A percentile compares a stretch with the other conserved stretches of the same genome.
Conservation (phyloP, 2,797 vertebrate species). For the Ibycter americanus region DNA sequence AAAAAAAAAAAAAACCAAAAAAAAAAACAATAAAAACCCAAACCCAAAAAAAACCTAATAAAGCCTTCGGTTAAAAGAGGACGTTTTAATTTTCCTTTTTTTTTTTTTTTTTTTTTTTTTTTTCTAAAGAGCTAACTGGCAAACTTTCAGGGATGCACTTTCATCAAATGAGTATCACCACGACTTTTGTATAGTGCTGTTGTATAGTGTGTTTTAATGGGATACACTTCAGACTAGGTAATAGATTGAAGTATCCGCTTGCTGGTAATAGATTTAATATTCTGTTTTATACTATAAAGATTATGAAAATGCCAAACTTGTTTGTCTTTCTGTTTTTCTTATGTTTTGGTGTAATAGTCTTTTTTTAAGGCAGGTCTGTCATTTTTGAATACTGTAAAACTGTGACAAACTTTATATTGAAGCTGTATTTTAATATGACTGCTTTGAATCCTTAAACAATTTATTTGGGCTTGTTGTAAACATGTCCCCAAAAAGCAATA, state of each 20-base stretch:
- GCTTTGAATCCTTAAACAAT: constrained; percentile 86
- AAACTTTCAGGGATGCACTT: constrained; percentile 92
- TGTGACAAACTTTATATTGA: constrained; percentile 96
- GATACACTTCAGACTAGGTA: constrained; percentile 78
- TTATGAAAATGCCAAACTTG: constrained; percentile 86
- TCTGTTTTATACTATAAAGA: constrained; percentile 88
- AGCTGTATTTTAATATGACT: constrained; percentile 97
- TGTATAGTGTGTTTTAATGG: constrained; percentile 93
- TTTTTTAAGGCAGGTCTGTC: constrained; percentile 86
- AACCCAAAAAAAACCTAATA: neutral
- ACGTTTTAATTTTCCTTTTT: constrained; percentile 69
- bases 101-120: constrained; percentile 13
- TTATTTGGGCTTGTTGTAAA: constrained; percentile 86
- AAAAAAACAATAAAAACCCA: neutral
- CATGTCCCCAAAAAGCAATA: constrained; percentile 88
- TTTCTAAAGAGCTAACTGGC: constrained; percentile 82
- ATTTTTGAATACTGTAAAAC: constrained; percentile 94
- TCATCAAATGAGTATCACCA: constrained; percentile 85
- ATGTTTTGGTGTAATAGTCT: constrained; percentile 84
- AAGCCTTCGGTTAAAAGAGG: constrained; percentile 80
- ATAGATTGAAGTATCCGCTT: constrained; percentile 76
- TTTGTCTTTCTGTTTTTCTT: constrained; percentile 88
- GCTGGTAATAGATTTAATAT: constrained; percentile 83
- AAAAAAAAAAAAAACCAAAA: constrained; percentile 32
- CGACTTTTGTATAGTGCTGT: constrained; percentile 90